Conservation (phyloP, 2,113 vertebrate species). For the Boleophthalmus pectinirostris region DNA sequence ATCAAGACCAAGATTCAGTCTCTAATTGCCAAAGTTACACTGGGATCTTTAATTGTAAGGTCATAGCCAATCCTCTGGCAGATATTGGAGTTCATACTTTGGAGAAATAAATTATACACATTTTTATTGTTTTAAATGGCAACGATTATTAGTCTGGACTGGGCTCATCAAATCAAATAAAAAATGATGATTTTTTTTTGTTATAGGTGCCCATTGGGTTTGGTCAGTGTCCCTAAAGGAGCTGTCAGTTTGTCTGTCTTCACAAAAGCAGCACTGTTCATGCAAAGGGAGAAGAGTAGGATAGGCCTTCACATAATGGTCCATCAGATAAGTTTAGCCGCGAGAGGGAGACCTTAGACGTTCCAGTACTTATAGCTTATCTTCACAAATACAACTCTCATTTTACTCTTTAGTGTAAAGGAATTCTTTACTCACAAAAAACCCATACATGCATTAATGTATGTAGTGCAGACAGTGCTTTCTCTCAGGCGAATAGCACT, state of each 20-base stretch:
- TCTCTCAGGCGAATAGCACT: slow-evolving; percentile 39
- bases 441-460: slow-evolving; percentile 49
- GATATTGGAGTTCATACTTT: no score
- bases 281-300: slow-evolving; percentile 26
- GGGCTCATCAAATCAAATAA: not conserved
- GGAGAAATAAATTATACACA: no score
- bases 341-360: slow-evolving; percentile 37
- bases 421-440: slow-evolving; percentile 21
- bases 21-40: not conserved
- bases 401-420: slow-evolving; percentile 17
- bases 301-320: slow-evolving; percentile 60
- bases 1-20: not conserved
- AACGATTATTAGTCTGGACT: no score
- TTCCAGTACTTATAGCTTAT: slow-evolving; percentile 51
- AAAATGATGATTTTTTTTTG: no score
- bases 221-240: slow-evolving; percentile 10
- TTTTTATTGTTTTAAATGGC: no score
- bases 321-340: slow-evolving; percentile 59
- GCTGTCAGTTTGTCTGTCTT: slow-evolving; percentile 11
- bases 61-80: no score
- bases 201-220: not conserved
- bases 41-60: not conserved
- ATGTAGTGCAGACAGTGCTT: slow-evolving; percentile 43
- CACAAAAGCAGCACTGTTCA: slow-evolving; percentile 58
- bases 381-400: slow-evolving; percentile 20